Conservation (phyloP, 2,888 invertebrate genomes). For the Macaria notata region DNA sequence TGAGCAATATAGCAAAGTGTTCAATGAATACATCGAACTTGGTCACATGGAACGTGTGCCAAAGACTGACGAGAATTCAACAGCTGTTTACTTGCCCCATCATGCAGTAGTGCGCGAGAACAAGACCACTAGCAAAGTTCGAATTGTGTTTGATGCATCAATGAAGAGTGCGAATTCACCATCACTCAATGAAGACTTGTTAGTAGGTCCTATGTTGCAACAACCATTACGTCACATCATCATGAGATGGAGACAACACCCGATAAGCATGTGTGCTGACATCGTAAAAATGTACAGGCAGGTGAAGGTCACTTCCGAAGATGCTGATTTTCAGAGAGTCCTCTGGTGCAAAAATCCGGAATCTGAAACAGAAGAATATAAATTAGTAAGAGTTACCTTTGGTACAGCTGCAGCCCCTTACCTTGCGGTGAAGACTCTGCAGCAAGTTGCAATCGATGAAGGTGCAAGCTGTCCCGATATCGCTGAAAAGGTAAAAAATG, state of each 20-base stretch:
- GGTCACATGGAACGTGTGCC: neutral
- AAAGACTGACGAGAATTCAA: neutral
- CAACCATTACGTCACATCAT: no score
- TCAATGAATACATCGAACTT: neutral
- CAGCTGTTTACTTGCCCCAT: constrained; percentile 2
- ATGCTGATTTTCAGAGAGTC: neutral
- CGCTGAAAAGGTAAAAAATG: no score
- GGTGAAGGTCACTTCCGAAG: no score
- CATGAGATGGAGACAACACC: no score
- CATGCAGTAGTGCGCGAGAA: no score
- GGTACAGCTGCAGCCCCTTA: constrained; percentile 1
- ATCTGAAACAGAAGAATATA: neutral
- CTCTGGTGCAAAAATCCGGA: neutral
- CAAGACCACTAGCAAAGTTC: no score
- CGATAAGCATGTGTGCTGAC: no score
- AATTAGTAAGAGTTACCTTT: neutral
- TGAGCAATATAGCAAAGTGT: neutral
- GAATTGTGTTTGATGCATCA: neutral
- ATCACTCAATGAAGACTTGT: neutral
- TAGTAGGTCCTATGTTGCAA: no score
- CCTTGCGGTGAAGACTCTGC: no score
- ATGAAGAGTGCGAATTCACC: neutral
- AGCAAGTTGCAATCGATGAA: neutral
- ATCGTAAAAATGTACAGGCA: no score
- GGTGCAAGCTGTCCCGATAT: neutral